A percentile compares a stretch with the other conserved stretches of the same genome.
Conservation (phyloP, 2,888 invertebrate species). For the Scrobipalpa costella region DNA sequence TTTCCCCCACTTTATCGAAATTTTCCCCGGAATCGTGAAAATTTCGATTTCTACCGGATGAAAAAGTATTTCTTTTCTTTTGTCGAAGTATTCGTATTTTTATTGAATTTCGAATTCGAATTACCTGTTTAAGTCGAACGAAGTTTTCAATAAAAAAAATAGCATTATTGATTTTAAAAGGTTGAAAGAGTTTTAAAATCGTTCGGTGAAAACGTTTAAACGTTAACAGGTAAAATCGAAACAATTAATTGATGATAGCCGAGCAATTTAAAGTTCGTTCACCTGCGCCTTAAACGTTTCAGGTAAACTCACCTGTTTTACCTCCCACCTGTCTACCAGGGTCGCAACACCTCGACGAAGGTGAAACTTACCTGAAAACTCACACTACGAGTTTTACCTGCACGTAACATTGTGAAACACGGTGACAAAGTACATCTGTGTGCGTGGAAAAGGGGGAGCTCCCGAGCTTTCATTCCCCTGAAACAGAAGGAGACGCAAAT, state of each 20-base stretch:
- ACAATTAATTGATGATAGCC: constrained; percentile 23
- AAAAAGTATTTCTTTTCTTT: neutral
- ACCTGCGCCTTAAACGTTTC: constrained; percentile 23
- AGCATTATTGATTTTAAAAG: too few relatives aligned
- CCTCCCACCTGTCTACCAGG: constrained; percentile 65
- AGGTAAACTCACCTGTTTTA: constrained; percentile 56
- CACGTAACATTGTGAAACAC: constrained; percentile 28
- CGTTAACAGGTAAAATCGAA: neutral
- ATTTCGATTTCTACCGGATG: constrained; percentile 10
- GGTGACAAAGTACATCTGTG: neutral
- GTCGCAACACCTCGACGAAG: constrained; percentile 41
- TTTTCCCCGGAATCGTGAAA: constrained; percentile 50
- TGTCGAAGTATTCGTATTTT: neutral
- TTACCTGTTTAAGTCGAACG: neutral
- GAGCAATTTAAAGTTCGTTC: neutral
- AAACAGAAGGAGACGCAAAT: neutral
- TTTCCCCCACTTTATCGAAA: constrained; percentile 71
- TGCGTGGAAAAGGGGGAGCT: neutral
- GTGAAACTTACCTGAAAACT: constrained; percentile 21
- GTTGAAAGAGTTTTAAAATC: too few relatives aligned
- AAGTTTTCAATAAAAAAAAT: too few relatives aligned
- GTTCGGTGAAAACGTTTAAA: too few relatives aligned
- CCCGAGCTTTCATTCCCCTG: neutral
- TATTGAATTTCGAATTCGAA: neutral
- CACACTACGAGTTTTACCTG: constrained; percentile 17